Conservation (phyloP, 2,113 vertebrate species). For the Chionodraco myersi region DNA sequence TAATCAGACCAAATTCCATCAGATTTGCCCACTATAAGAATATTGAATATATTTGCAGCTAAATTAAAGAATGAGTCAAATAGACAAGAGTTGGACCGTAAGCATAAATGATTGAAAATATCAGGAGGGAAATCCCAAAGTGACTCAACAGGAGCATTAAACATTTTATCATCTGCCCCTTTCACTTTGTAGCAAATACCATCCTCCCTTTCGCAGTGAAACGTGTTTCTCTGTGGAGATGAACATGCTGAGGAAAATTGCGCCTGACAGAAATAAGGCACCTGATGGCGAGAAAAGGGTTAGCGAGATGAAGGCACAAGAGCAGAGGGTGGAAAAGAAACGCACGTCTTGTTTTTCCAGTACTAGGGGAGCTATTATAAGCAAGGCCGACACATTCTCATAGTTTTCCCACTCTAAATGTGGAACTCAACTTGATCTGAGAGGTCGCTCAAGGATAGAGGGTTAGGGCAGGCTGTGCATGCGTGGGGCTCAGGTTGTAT, state of each 20-base stretch:
- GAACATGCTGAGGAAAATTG: slow-evolving; percentile 71
- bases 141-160: slow-evolving; percentile 17
- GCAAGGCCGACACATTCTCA: slow-evolving; percentile 6
- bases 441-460: not conserved
- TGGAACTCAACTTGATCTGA: slow-evolving; percentile 1
- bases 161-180: slow-evolving; percentile 28
- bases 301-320: slow-evolving; percentile 22
- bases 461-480: not conserved
- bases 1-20: slow-evolving; percentile 3
- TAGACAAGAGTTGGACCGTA: not conserved
- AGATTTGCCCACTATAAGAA: slow-evolving; percentile 36
- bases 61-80: slow-evolving; percentile 39
- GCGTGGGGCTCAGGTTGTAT: slow-evolving; percentile 12
- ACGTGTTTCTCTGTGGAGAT: slow-evolving; percentile 44
- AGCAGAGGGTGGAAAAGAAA: slow-evolving; percentile 13
- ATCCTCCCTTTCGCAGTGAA: slow-evolving; percentile 8
- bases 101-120: not conserved
- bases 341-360: slow-evolving; percentile 70
- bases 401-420: not conserved
- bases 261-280: slow-evolving; percentile 68
- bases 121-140: slow-evolving; percentile 4
- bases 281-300: slow-evolving; percentile 45
- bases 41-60: slow-evolving; percentile 38
- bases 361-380: slow-evolving; percentile 26
- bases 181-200: slow-evolving; percentile 11